Base-by-base conservation (phyloP, 2,113 vertebrate species). In the Mesocricetus auratus region DNA sequence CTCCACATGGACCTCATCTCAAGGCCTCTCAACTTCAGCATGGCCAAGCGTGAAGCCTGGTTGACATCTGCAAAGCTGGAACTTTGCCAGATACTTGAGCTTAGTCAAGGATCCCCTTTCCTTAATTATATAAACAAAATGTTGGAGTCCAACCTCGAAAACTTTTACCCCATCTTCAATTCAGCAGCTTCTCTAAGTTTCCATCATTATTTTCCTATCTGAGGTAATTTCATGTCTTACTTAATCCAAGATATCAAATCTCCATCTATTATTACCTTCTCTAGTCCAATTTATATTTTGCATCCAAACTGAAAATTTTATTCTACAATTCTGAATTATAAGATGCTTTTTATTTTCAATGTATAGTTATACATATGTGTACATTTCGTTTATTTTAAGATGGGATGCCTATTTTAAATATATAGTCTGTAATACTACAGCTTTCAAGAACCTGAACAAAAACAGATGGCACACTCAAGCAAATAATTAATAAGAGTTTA, bases 11-110 rank as follows among this genome's bases (percentile, higher is more conserved):
- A 62, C 79, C 13, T 89, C 56, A 12, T 91, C 68, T 86, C 77
- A 92, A 66, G 95, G 78, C n/a, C 78, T 56, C 60, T 73, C 62
- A 10, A 29, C 83, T 58, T 82, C 53, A 93, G n/a, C 47, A 83
- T 1, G 0, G 79, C 26, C 39, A 47, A 58, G 91, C 29, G 21
- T 22, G 83, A 95, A 69, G 39, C 39, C 78, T 82, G 71, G 17
- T 75, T 88, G 79, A 91, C 47, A 77, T 93, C 93, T 92, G 75
- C 50, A 92, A 58, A 60, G 47, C 45, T 94, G 82, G n/a, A 77
- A 42, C 42, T 77, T 86, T 77, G n/a, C 22, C 13, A 56, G 33
- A 47, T 88, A 16, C 33, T 88, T 10, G 78, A 47, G 45, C 29
- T 93, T 17, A 85, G 4, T 53, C 53, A 58, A 4, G 60, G 33